Evolutionary conservation across 1,140 invertebrate species (phyloP).

Genomic region (Papilio aristodemus): DNA sequence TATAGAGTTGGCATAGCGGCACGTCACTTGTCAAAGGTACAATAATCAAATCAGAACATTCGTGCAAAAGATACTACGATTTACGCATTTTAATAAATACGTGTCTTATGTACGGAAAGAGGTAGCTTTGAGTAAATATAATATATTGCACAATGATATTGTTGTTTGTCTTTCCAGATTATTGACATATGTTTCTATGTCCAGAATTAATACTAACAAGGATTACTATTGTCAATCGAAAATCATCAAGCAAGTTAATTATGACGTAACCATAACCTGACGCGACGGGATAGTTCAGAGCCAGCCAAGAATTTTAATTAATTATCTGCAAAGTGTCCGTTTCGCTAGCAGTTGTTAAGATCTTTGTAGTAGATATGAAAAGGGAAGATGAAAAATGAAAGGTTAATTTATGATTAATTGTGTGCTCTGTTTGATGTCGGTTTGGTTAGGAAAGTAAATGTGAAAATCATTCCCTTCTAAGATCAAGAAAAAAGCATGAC

Average conservation of each 20-base stretch:
- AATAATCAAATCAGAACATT: too few species aligned
- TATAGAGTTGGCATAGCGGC: too few species aligned
- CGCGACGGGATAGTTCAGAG: neutral
- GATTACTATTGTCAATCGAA: neutral
- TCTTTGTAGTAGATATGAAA: constrained; percentile 5
- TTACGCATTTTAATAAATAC: too few species aligned
- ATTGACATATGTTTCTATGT: too few species aligned
- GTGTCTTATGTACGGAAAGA: too few species aligned
- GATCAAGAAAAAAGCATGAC: too few species aligned
- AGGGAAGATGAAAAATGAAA: constrained; percentile 6
- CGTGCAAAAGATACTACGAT: too few species aligned
- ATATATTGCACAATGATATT: too few species aligned
- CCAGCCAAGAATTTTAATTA: neutral
- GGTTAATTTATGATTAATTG: neutral
- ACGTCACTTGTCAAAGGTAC: too few species aligned
- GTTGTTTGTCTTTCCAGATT: too few species aligned
- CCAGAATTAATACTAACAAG: neutral
- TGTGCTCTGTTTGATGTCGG: neutral
- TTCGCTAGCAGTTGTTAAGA: neutral
- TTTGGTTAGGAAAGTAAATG: neutral
- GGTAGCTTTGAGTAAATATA: too few species aligned
- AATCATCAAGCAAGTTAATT: neutral
- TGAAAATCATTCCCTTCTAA: neutral
- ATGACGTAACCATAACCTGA: neutral
- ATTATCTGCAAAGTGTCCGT: neutral